phyloP scores from a whole-genome alignment of 2,113 vertebrate species.

The Neodontobutis hainanensis region DNA sequence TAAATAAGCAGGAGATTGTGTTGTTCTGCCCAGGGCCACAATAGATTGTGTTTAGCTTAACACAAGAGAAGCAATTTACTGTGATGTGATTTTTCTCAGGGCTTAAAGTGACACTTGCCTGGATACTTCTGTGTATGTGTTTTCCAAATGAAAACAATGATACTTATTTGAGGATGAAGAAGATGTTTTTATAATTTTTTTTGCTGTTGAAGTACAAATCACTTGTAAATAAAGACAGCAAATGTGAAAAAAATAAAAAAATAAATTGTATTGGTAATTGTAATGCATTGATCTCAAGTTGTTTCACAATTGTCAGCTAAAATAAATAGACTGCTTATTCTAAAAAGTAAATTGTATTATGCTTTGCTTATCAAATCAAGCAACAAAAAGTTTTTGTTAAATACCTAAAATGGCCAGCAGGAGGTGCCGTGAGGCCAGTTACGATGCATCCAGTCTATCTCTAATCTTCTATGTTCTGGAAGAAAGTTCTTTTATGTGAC shows the following conservation, averaged over 20 bases:
- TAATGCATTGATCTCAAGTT: too few relatives aligned
- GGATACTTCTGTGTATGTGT: neutral
- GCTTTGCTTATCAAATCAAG: too few relatives aligned
- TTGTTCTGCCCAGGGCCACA: conserved; percentile 59
- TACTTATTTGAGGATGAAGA: neutral
- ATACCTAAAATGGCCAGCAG: conserved; percentile 44
- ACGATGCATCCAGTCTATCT: neutral
- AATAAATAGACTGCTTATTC: too few relatives aligned
- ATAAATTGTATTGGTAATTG: neutral
- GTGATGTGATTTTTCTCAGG: conserved; percentile 34
- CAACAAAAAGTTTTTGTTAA: neutral
- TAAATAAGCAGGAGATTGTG: conserved; percentile 68
- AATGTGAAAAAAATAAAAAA: neutral
- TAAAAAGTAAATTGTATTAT: too few relatives aligned
- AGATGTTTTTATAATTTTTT: neutral
- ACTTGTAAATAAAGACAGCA: too few relatives aligned
- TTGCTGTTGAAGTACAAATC: neutral
- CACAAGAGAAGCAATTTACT: conserved; percentile 49
- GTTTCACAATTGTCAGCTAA: too few relatives aligned
- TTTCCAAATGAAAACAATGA: neutral
- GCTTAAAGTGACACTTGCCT: conserved; percentile 26
- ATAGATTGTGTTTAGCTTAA: conserved; percentile 55
- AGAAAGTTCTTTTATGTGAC: neutral
- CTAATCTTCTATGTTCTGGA: neutral
- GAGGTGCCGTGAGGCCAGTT: conserved; percentile 50